A percentile compares a stretch with the other conserved stretches of the same genome.
Evolutionary conservation across 2,888 invertebrate genomes (phyloP).

Genomic region (Spodoptera picta): DNA sequence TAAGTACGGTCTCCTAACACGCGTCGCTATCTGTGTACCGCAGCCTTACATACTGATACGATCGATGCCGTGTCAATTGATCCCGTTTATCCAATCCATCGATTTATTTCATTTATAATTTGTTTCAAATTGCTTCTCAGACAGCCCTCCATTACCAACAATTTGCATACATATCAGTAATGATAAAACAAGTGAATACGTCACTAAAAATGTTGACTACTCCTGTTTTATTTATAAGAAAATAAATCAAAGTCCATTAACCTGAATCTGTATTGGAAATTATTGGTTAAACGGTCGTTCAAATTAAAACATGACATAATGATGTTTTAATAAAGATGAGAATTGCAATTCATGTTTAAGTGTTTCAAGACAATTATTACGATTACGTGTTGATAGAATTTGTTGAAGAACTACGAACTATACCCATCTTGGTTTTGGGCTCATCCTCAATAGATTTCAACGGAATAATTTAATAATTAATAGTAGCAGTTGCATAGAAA

Average conservation of each 20-base stretch:
- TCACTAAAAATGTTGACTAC: slow-evolving; percentile 31
- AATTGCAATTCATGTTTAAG: slow-evolving; percentile 21
- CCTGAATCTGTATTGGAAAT: slow-evolving; percentile 34
- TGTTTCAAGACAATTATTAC: slow-evolving; percentile 25
- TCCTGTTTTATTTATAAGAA: slow-evolving; percentile 45
- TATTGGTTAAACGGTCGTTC: slow-evolving; percentile 22
- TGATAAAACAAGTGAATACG: slow-evolving; percentile 25
- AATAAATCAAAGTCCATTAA: slow-evolving; percentile 39
- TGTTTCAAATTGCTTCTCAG: slow-evolving; percentile 45
- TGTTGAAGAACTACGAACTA: too few relatives aligned
- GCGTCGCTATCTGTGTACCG: slow-evolving; percentile 9
- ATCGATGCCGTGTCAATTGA: slow-evolving; percentile 41
- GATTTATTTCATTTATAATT: slow-evolving; percentile 51
- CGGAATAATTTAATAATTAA: too few relatives aligned
- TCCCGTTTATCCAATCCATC: slow-evolving; percentile 44
- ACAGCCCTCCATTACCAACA: slow-evolving; percentile 42
- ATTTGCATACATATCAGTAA: slow-evolving; percentile 51
- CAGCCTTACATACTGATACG: slow-evolving; percentile 28
- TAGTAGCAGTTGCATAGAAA: too few relatives aligned
- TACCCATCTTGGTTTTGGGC: too few relatives aligned
- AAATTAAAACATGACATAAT: slow-evolving; percentile 41
- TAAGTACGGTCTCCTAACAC: slow-evolving; percentile 10
- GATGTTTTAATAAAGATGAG: slow-evolving; percentile 42
- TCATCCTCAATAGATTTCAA: too few relatives aligned
- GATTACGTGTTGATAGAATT: slow-evolving; percentile 25